phyloP scores from a whole-genome alignment of 2,797 vertebrate genomes.

The Glyptemys insculpta region DNA sequence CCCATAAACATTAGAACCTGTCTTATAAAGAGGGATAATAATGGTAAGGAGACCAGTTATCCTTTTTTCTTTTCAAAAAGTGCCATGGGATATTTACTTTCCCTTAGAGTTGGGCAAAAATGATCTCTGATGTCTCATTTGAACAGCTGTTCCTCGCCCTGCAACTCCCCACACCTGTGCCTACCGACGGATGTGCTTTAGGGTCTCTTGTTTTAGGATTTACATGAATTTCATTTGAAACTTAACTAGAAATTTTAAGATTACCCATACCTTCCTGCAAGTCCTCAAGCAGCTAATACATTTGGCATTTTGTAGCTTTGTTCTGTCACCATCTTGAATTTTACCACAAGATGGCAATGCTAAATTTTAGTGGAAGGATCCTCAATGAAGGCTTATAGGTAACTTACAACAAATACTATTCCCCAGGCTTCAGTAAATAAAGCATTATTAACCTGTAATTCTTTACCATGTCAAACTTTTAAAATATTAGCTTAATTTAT shows the following conservation, averaged over 20 bases:
- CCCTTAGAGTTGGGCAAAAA: background rate
- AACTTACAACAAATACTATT: background rate
- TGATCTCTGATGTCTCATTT: background rate
- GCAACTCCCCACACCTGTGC: background rate
- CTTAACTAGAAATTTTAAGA: background rate
- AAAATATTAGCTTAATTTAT: background rate
- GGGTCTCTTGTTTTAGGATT: background rate
- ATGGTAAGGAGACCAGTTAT: background rate
- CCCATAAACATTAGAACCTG: background rate
- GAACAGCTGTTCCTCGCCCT: background rate
- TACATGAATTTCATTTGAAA: background rate
- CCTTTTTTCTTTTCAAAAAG: slow-evolving; percentile 25
- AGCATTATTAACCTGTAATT: background rate
- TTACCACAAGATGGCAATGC: background rate
- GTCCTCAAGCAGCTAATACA: background rate
- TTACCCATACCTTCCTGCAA: background rate
- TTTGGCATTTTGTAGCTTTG: background rate
- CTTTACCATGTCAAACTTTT: background rate
- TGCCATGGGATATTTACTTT: background rate
- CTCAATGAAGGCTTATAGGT: background rate
- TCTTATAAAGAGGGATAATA: background rate
- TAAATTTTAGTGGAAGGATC: background rate
- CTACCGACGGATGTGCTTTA: background rate
- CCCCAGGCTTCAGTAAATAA: background rate
- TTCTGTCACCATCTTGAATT: background rate